Conservation (phyloP, 1,140 invertebrate species). For the Lepidurus packardi region DNA sequence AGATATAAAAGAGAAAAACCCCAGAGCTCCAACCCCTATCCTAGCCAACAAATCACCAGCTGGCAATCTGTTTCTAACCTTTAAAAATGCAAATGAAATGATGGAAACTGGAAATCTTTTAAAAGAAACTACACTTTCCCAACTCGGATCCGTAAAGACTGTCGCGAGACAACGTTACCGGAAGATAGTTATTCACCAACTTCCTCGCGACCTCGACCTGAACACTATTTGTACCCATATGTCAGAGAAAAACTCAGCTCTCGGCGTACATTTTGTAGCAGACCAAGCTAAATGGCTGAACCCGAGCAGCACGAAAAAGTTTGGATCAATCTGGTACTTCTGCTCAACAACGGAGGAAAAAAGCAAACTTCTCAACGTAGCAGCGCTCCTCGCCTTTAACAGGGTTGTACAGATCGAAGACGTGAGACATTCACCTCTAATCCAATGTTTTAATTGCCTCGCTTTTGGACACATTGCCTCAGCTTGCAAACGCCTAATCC, state of each 20-base stretch:
- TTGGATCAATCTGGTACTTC: not conserved
- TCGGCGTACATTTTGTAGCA: not conserved
- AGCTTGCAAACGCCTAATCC: not conserved
- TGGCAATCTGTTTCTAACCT: not conserved
- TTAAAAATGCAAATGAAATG: not conserved
- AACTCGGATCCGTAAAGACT: not conserved
- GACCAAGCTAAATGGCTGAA: not conserved
- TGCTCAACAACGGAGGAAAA: not conserved
- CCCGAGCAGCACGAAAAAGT: not conserved
- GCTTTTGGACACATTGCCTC: conserved; percentile 20
- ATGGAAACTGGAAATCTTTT: not conserved
- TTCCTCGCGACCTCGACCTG: not conserved
- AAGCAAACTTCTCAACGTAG: not conserved
- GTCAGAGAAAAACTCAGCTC: not conserved
- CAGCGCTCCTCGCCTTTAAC: conserved; percentile 23
- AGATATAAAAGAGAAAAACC: no score
- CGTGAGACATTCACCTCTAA: not conserved
- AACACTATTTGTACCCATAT: not conserved
- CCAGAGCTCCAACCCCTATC: no score
- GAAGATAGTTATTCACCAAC: conserved; percentile 15
- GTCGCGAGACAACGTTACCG: not conserved
- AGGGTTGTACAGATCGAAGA: not conserved
- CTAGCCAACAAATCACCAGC: not conserved
- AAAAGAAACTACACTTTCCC: not conserved
- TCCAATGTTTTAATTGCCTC: conserved; percentile 26